A percentile compares a stretch with the other conserved stretches of the same genome.
Conservation (phyloP, 2,113 vertebrate species). For the Paramormyrops kingsleyae region DNA sequence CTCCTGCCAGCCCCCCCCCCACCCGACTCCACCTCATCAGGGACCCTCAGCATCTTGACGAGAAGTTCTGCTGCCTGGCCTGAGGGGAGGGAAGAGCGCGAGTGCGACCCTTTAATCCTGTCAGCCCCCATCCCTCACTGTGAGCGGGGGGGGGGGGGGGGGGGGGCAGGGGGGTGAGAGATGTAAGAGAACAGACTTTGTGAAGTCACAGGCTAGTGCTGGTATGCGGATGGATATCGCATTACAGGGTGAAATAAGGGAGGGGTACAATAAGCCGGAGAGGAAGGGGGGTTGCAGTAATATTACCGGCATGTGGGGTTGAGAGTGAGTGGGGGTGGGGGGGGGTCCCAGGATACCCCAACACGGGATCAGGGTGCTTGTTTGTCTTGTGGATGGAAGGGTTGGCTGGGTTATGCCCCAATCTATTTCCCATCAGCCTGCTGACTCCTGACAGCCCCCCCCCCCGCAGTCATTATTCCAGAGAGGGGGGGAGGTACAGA, state of each 20-base stretch:
- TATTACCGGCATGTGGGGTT: background rate
- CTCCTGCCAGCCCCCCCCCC: background rate
- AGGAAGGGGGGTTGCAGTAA: background rate
- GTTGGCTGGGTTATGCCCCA: slow-evolving; percentile 28
- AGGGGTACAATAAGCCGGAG: background rate
- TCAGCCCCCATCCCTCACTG: background rate
- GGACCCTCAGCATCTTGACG: background rate
- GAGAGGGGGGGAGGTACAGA: slow-evolving; percentile 8
- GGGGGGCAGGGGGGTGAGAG: too few relatives aligned
- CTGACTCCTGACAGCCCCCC: background rate
- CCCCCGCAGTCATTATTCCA: slow-evolving; percentile 20
- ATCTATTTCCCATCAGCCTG: slow-evolving; percentile 29
- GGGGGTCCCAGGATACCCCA: background rate
- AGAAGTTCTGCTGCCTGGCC: background rate
- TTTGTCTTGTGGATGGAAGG: slow-evolving; percentile 29
- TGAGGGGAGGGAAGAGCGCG: background rate
- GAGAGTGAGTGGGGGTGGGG: background rate
- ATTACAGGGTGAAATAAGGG: slow-evolving; percentile 2
- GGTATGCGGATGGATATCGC: background rate
- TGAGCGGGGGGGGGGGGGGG: background rate
- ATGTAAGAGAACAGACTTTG: background rate
- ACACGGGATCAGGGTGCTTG: background rate
- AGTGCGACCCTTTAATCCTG: slow-evolving; percentile 19
- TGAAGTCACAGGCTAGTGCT: slow-evolving; percentile 4
- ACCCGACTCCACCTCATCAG: background rate